These are phyloP conservation scores for Pogonus chalceus DNA, from an alignment of 1,140 invertebrate genomes.

Conservation along the genomic window DNA sequence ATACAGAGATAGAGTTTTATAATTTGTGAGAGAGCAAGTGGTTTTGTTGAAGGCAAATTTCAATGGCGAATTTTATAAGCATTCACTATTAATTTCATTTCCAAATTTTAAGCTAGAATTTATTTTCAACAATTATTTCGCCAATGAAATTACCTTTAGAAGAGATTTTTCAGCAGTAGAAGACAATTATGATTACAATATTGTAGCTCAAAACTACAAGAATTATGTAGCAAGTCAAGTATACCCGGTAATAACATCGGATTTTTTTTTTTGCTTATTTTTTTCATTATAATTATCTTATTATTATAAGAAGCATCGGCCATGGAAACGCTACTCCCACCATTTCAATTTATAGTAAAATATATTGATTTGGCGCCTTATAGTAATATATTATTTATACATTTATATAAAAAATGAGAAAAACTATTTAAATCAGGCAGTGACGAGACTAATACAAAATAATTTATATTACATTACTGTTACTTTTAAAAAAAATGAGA, in stretches of 20 bases:
- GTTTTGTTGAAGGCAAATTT: no score
- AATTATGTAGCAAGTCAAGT: background rate
- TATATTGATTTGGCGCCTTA: background rate
- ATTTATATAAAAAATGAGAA: background rate
- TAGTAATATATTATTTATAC: background rate
- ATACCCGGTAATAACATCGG: no score
- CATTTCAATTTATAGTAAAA: constrained; percentile 2
- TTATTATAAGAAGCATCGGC: background rate
- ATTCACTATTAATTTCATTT: no score
- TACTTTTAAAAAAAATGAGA: background rate
- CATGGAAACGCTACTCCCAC: background rate
- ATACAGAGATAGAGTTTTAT: no score
- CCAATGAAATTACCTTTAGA: no score
- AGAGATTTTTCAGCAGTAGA: no score
- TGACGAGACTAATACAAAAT: background rate
- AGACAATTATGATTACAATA: background rate
- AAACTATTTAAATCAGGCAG: background rate
- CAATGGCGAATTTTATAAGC: no score
- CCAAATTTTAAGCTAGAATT: no score
- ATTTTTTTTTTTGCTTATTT: background rate
- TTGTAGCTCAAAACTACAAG: background rate
- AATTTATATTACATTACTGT: background rate
- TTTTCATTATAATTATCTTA: background rate
- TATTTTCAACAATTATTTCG: no score
- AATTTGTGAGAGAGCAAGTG: no score